Conservation (phyloP, 2,113 vertebrate genomes). For the Chaenocephalus aceratus region DNA sequence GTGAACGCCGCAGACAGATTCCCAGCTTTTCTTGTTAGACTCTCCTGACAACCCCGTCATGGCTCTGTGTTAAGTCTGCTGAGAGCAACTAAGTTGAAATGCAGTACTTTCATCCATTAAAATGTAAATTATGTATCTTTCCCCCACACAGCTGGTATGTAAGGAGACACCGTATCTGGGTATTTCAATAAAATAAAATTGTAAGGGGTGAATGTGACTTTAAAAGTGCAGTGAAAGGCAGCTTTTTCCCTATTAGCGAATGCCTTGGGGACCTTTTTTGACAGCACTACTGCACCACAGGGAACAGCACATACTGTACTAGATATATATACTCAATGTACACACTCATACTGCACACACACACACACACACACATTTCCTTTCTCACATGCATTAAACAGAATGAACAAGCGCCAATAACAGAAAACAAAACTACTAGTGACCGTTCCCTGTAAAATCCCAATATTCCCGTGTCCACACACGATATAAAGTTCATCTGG, state of each 20-base stretch:
- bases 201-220: conserved; percentile 27
- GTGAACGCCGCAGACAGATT: conserved; percentile 18
- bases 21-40: conserved; percentile 21
- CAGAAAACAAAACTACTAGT: conserved; percentile 2
- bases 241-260: conserved; percentile 33
- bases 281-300: conserved; percentile 40
- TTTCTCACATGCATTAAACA: conserved; percentile 2
- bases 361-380: conserved; percentile 16
- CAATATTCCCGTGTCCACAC: not conserved
- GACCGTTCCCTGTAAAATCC: conserved; percentile 13
- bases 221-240: conserved; percentile 42
- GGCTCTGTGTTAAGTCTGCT: conserved; percentile 26
- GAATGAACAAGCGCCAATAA: not conserved
- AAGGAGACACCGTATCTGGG: conserved; percentile 26
- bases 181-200: conserved; percentile 49
- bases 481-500: conserved; percentile 8
- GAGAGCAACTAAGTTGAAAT: conserved; percentile 36
- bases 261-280: conserved; percentile 27
- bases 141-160: conserved; percentile 19
- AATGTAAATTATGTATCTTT: conserved; percentile 63
- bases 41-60: conserved; percentile 21
- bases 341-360: conserved; percentile 17
- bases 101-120: conserved; percentile 54
- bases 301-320: conserved; percentile 27
- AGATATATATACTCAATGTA: conserved; percentile 12